phyloP scores from a whole-genome alignment of 2,113 vertebrate genomes.

The Tenebrosternarchus preto region DNA sequence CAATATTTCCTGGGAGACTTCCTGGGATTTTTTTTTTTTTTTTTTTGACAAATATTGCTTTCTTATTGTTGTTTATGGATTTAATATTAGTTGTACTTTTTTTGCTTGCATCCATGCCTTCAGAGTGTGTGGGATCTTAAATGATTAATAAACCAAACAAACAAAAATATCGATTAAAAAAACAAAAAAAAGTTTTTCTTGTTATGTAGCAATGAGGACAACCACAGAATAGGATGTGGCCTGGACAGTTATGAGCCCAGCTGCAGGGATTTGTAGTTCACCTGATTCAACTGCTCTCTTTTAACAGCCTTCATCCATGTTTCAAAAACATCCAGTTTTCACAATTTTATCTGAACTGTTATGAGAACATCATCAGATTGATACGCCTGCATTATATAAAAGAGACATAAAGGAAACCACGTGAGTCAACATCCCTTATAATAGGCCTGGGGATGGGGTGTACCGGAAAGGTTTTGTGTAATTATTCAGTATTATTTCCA shows the following conservation, averaged over 20 bases:
- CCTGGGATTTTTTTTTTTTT: too few species aligned
- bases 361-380: not conserved
- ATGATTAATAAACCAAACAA: too few species aligned
- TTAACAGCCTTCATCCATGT: not conserved
- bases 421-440: not conserved
- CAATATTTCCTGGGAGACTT: too few species aligned
- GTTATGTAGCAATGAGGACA: slow-evolving; percentile 2
- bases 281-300: slow-evolving; percentile 5
- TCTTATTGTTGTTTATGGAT: too few species aligned
- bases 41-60: too few species aligned
- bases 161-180: not conserved
- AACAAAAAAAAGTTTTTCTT: too few species aligned
- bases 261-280: slow-evolving; percentile 4
- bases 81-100: too few species aligned
- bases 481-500: too few species aligned
- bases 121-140: too few species aligned
- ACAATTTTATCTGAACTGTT: not conserved
- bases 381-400: not conserved
- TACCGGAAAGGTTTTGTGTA: too few species aligned
- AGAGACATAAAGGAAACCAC: not conserved
- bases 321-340: not conserved
- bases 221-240: not conserved
- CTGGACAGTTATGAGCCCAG: not conserved
- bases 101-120: too few species aligned
- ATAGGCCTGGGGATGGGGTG: too few species aligned